Evolutionary conservation across 30 jellyfish, hydroid and myxozoan species (phyloP).

Genomic region (Rhopilema esculentum): DNA sequence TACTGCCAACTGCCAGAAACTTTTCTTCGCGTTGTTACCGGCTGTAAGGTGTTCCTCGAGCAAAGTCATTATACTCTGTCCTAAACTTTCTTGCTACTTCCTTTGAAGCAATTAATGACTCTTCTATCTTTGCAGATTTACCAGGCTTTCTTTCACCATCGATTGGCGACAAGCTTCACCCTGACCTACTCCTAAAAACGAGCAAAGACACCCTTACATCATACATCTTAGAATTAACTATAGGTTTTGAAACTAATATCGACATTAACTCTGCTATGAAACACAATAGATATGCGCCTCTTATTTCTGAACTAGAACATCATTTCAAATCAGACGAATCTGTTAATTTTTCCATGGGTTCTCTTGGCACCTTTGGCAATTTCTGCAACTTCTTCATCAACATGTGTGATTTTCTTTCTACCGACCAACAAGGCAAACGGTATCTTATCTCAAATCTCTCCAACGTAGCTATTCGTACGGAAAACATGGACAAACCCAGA

Average conservation of each 20-base stretch:
- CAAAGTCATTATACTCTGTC: background rate
- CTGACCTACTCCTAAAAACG: background rate
- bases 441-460: background rate
- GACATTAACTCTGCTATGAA: background rate
- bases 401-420: background rate
- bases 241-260: background rate
- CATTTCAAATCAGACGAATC: background rate
- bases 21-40: background rate
- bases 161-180: background rate
- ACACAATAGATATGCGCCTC: background rate
- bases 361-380: background rate
- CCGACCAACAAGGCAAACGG: background rate
- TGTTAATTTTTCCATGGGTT: background rate
- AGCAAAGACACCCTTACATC: background rate
- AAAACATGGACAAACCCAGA: background rate
- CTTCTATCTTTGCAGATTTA: background rate
- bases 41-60: background rate
- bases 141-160: background rate
- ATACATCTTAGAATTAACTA: background rate
- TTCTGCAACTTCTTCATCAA: background rate
- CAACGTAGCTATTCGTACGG: background rate
- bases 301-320: background rate
- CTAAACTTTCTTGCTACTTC: background rate
- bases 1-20: background rate
- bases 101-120: background rate